Conservation (phyloP, 2,888 invertebrate species). For the Emmelina monodactyla region DNA sequence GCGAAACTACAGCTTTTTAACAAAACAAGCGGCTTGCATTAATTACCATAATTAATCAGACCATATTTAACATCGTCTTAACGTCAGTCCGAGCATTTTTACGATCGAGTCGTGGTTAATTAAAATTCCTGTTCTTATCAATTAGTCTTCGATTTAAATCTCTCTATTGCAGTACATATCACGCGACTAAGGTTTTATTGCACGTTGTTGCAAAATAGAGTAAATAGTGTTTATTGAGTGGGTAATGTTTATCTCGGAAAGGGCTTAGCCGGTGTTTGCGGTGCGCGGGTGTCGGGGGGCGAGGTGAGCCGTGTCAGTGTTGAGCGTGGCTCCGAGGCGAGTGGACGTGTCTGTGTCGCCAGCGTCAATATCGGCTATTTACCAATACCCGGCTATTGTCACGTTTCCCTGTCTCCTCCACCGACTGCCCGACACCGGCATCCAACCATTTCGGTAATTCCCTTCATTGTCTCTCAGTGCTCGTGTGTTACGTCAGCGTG, state of each 20-base stretch:
- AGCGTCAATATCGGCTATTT: background rate
- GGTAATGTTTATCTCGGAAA: background rate
- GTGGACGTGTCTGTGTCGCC: background rate
- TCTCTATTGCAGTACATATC: background rate
- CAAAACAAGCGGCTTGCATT: no score
- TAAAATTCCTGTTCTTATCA: slow-evolving; percentile 1
- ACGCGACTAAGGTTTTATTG: background rate
- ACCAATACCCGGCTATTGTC: slow-evolving; percentile 1
- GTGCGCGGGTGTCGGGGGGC: background rate
- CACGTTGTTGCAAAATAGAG: background rate
- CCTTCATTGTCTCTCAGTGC: no score
- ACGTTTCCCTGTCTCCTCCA: no score
- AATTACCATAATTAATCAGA: background rate
- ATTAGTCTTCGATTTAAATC: slow-evolving; percentile 1
- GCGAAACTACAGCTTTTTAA: no score
- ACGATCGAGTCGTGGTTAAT: background rate
- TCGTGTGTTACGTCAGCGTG: no score
- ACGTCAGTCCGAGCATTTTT: background rate
- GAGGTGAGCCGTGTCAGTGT: background rate
- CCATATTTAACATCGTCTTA: background rate
- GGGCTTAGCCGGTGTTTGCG: background rate
- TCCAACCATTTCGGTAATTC: no score
- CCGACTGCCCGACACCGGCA: no score
- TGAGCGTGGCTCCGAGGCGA: background rate
- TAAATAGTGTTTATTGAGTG: background rate